Conservation (phyloP, 1,140 invertebrate genomes). For the Drosophila auraria region DNA sequence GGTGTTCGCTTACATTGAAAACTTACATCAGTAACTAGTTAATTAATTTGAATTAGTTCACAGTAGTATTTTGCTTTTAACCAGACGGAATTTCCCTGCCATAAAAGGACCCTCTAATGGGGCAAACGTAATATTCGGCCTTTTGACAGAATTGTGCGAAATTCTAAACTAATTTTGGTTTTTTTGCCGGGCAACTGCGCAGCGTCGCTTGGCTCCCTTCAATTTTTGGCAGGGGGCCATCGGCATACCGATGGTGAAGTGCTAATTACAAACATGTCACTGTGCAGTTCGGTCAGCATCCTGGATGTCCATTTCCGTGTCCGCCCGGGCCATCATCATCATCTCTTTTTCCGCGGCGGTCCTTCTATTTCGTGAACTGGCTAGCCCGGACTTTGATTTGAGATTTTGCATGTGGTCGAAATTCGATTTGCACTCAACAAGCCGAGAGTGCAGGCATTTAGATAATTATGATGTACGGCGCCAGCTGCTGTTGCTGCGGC, state of each 20-base stretch:
- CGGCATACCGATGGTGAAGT: slow-evolving; percentile 35
- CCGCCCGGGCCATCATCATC: slow-evolving; percentile 13
- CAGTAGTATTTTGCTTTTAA: neutral
- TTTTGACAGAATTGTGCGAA: slow-evolving; percentile 38
- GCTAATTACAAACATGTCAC: slow-evolving; percentile 80
- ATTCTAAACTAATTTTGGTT: slow-evolving; percentile 63
- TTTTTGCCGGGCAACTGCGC: slow-evolving; percentile 34
- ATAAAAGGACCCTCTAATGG: slow-evolving; percentile 9
- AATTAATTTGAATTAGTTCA: slow-evolving; percentile 9
- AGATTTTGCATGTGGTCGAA: slow-evolving; percentile 47
- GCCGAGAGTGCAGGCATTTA: slow-evolving; percentile 24
- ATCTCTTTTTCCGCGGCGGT: slow-evolving; percentile 13
- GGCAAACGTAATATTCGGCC: slow-evolving; percentile 26
- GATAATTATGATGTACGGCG: slow-evolving; percentile 58
- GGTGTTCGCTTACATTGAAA: neutral
- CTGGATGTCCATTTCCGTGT: slow-evolving; percentile 15
- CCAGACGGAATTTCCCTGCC: neutral
- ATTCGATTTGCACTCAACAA: slow-evolving; percentile 66
- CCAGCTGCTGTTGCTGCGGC: neutral
- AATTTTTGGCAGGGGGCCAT: slow-evolving; percentile 28
- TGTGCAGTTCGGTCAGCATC: slow-evolving; percentile 12
- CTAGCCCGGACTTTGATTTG: slow-evolving; percentile 20
- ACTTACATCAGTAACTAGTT: too few relatives aligned
- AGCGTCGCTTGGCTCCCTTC: slow-evolving; percentile 7
- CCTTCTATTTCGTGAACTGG: slow-evolving; percentile 25